Evolutionary conservation across 1,140 invertebrate genomes (phyloP).

Genomic region (Eurosta solidaginis): DNA sequence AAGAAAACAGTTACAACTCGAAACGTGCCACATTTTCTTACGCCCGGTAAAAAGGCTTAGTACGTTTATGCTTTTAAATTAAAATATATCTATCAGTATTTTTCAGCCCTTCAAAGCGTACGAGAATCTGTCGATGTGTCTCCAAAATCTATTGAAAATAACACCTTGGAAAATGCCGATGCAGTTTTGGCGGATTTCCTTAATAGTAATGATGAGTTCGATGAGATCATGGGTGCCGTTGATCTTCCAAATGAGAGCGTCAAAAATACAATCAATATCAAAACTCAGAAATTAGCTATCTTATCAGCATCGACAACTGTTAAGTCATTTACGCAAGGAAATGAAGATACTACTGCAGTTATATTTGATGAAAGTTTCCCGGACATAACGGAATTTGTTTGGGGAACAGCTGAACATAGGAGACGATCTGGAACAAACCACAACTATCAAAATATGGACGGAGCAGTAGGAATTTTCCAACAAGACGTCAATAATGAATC

Average conservation of each 20-base stretch:
- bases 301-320: neutral
- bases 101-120: neutral
- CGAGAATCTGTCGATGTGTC: neutral
- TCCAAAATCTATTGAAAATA: neutral
- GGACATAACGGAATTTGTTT: neutral
- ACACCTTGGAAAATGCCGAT: neutral
- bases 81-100: neutral
- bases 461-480: neutral
- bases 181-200: conserved; percentile 43
- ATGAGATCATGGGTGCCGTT: conserved; percentile 43
- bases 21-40: neutral
- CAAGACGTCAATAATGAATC: neutral
- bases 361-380: neutral
- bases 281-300: neutral
- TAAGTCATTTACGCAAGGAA: neutral
- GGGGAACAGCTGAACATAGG: neutral
- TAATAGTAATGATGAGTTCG: conserved; percentile 52
- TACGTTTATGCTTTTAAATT: neutral
- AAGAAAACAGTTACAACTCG: conserved; percentile 11
- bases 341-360: neutral
- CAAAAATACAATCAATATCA: neutral
- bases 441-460: neutral
- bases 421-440: neutral
- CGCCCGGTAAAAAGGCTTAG: neutral
- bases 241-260: neutral